Conservation (phyloP, 2,113 vertebrate species). For the Caracal caracal region DNA sequence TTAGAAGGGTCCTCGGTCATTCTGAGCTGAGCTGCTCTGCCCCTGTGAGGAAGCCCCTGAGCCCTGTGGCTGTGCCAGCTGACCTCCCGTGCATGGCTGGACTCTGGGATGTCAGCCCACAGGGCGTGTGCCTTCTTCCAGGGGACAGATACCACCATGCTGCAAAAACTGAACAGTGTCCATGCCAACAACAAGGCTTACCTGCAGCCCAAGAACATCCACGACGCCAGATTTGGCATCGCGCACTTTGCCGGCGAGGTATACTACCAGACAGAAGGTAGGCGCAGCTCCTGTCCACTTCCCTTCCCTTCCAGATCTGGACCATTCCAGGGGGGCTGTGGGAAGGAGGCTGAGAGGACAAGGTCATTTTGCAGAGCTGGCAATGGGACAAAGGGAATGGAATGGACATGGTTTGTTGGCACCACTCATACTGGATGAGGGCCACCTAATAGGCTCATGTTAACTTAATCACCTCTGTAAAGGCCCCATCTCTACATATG, state of each 20-base stretch:
- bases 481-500: background rate
- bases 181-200: slow-evolving; percentile 91
- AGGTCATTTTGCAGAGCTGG: background rate
- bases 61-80: background rate
- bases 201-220: slow-evolving; percentile 90
- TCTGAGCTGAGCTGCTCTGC: background rate
- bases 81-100: background rate
- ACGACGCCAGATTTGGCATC: slow-evolving; percentile 93
- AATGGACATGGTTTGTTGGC: background rate
- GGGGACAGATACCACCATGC: slow-evolving; percentile 95
- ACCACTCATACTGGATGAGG: background rate
- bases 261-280: slow-evolving; percentile 94
- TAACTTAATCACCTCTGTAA: background rate
- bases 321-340: accelerated
- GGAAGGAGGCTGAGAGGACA: background rate
- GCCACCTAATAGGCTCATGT: background rate
- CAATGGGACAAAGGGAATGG: background rate
- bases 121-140: slow-evolving; percentile 78
- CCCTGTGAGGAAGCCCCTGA: background rate
- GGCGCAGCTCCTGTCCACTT: background rate
- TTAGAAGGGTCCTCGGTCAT: background rate
- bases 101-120: background rate
- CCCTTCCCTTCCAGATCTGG: background rate
- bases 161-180: slow-evolving; percentile 91
- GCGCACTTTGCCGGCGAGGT: slow-evolving; percentile 95